A percentile compares a stretch with the other conserved stretches of the same genome.
These are phyloP conservation scores for Alsophila aescularia DNA, from an alignment of 2,888 invertebrate species.

Conservation along the genomic window DNA sequence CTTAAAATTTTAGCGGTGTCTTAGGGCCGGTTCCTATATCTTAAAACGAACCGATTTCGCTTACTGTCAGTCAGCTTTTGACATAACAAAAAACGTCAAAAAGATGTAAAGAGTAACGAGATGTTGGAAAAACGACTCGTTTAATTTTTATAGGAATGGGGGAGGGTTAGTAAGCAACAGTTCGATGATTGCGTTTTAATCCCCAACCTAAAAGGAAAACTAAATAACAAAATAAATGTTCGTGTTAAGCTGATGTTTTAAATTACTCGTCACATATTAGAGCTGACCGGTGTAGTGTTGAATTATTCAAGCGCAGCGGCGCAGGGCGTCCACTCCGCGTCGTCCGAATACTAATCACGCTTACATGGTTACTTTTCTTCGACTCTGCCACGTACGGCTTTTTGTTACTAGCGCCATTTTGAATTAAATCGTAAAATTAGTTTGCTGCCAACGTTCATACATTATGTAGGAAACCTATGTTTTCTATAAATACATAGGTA, in stretches of 20 bases:
- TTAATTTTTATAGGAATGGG: too few relatives aligned
- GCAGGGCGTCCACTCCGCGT: slow-evolving; percentile 48
- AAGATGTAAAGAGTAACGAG: too few relatives aligned
- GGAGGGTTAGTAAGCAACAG: background rate
- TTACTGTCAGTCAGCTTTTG: too few relatives aligned
- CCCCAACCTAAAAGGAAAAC: background rate
- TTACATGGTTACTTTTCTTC: slow-evolving; percentile 46
- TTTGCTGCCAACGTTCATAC: slow-evolving; percentile 25
- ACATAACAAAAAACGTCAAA: too few relatives aligned
- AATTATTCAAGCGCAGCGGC: slow-evolving; percentile 59
- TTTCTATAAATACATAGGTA: slow-evolving; percentile 25
- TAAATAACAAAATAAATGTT: slow-evolving; percentile 20
- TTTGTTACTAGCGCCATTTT: slow-evolving; percentile 32
- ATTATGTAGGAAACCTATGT: slow-evolving; percentile 25
- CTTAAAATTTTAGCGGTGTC: background rate
- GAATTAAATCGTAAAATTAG: slow-evolving; percentile 33
- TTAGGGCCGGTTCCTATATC: too few relatives aligned
- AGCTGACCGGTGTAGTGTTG: slow-evolving; percentile 55
- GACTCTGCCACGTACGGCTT: slow-evolving; percentile 34
- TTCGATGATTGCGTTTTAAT: background rate
- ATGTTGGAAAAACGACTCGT: too few relatives aligned
- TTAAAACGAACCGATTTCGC: too few relatives aligned
- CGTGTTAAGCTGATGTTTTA: slow-evolving; percentile 48
- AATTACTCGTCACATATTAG: slow-evolving; percentile 59
- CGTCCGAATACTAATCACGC: slow-evolving; percentile 60